phyloP scores from a whole-genome alignment of 2,888 invertebrate genomes.

The Oscheius sp. region DNA sequence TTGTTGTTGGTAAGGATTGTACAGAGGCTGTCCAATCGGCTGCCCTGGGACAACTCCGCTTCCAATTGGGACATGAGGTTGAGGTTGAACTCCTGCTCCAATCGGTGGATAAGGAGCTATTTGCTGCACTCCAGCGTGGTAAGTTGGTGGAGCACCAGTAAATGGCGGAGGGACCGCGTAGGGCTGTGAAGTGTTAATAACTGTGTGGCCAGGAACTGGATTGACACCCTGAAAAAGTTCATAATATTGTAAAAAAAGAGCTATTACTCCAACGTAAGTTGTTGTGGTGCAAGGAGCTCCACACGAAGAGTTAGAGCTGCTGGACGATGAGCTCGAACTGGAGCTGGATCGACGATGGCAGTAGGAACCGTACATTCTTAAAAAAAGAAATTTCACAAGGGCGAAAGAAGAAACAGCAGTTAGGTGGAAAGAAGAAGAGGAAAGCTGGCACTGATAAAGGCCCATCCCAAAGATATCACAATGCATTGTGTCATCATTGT shows the following conservation, averaged over 20 bases:
- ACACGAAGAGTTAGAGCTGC: neutral
- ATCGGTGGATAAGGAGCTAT: neutral
- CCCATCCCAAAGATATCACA: slow-evolving; percentile 12
- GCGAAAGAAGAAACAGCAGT: neutral
- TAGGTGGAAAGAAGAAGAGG: neutral
- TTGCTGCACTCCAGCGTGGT: neutral
- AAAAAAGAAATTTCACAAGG: neutral
- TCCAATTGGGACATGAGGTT: slow-evolving; percentile 22
- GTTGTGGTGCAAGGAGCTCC: neutral
- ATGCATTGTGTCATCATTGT: slow-evolving; percentile 27
- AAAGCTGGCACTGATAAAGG: slow-evolving; percentile 11
- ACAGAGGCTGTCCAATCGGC: slow-evolving; percentile 15
- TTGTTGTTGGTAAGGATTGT: slow-evolving; percentile 27
- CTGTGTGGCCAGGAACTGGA: slow-evolving; percentile 8
- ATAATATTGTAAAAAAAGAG: neutral
- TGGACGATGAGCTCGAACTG: neutral
- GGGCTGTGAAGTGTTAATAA: neutral
- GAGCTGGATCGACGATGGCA: slow-evolving; percentile 22
- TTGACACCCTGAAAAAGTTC: neutral
- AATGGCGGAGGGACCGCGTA: neutral
- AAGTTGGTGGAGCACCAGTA: neutral
- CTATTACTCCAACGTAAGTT: slow-evolving; percentile 12
- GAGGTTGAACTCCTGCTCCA: slow-evolving; percentile 4
- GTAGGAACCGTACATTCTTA: slow-evolving; percentile 18
- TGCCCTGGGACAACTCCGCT: slow-evolving; percentile 6